A percentile compares a stretch with the other conserved stretches of the same genome.
These are phyloP conservation scores for Porites divaricata DNA, from an alignment of 92 coral and sea anemone species.

Conservation along the genomic window DNA sequence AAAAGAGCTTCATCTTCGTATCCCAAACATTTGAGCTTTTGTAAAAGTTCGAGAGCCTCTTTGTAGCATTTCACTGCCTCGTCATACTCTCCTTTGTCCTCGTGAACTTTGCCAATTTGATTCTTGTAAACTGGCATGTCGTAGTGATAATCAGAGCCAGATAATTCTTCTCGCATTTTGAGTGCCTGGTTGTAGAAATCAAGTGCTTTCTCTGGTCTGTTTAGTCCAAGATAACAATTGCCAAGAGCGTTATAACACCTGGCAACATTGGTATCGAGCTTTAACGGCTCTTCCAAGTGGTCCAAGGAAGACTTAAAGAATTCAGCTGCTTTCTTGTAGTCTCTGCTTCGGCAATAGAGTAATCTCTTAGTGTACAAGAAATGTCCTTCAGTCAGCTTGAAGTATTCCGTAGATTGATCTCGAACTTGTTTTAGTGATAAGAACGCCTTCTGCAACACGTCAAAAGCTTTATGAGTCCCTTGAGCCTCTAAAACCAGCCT, in stretches of 20 bases:
- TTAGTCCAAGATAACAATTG: conserved; percentile 49
- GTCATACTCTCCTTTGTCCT: conserved; percentile 30
- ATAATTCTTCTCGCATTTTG: conserved; percentile 47
- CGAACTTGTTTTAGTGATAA: conserved; percentile 37
- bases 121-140: conserved; percentile 32
- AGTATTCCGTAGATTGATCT: conserved; percentile 20
- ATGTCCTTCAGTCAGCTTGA: conserved; percentile 26
- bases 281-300: conserved; percentile 3
- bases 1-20: conserved; percentile 59
- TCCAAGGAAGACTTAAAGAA: conserved; percentile 38
- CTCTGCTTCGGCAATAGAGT: conserved; percentile 10
- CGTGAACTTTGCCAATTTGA: conserved; percentile 32
- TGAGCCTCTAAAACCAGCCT: conserved; percentile 50
- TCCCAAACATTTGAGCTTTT: conserved; percentile 52
- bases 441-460: conserved; percentile 50
- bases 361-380: conserved; percentile 38
- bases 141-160: conserved; percentile 24
- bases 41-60: conserved; percentile 54
- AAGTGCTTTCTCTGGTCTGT: conserved; percentile 42
- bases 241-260: conserved; percentile 66
- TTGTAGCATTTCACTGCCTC: conserved; percentile 51
- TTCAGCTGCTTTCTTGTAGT: conserved; percentile 17
- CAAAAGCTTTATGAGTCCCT: conserved; percentile 46
- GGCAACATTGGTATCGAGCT: conserved; percentile 46
- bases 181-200: conserved; percentile 27